Base-by-base conservation (phyloP, 2,113 vertebrate genomes). In the Tychaedon coryphoeus region DNA sequence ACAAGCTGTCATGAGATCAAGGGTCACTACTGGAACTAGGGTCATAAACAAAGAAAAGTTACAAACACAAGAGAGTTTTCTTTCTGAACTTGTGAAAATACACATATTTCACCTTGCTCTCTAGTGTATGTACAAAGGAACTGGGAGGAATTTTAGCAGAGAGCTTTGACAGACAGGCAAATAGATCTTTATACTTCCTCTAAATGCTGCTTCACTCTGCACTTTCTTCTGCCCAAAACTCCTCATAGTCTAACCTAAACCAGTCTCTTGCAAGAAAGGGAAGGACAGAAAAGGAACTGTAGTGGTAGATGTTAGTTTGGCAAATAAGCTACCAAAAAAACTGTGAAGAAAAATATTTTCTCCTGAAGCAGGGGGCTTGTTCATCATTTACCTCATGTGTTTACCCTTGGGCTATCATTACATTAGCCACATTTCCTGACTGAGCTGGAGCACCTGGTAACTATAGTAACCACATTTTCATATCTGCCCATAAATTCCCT, bases 391-490 rank as follows among this genome's bases (percentile, higher is more conserved):
- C 90, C 65, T 94, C 82, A 57, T 86, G 61, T 82, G 86, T 94
- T 97, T 96, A 97, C 94, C 94, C 90, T 50, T 93, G 90, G 82
- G 95, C 86, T 95, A 86, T 92, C 88, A 85, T 96, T 88, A 89
- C 73, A 90, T 80, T 92, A 94, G 88, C 42, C 6, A 88, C 93
- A 89, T 90, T 93, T 94, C 75, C 85, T 29, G 14, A 75, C 85
- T 90, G 88, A 95, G 88, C 70, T 73, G 66, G 50, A 94, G 81
- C 83, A 97, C 93, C 96, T 97, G 94, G 95, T 97, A 91, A 86
- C 95, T 91, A 97, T 97, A 92, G 96, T 78, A 97, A 97, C 97
- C 47, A 70, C 57, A 89, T 97, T 97, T 96, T 94, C 90, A 90
- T 96, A 95, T 86, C 93, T 94, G 82, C 70, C 92, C 80, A 82